phyloP scores from a whole-genome alignment of 2,888 invertebrate species.

The Subacronicta megacephala region DNA sequence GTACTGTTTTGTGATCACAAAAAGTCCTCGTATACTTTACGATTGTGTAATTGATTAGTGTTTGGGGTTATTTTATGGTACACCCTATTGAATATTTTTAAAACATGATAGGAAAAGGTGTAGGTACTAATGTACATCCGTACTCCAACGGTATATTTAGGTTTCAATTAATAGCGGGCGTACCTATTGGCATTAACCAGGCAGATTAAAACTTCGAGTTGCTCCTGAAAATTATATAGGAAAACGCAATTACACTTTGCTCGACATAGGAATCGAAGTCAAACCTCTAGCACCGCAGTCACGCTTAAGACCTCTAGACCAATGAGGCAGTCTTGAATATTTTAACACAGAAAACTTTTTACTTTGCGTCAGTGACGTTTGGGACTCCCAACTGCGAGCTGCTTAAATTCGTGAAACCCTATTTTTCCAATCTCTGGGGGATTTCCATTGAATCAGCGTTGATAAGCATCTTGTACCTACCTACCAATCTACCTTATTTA shows the following conservation, averaged over 20 bases:
- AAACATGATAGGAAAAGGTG: too few relatives aligned
- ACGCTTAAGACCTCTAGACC: too few relatives aligned
- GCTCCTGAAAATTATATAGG: too few relatives aligned
- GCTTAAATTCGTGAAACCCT: conserved; percentile 48
- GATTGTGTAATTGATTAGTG: conserved; percentile 31
- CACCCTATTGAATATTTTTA: conserved; percentile 30
- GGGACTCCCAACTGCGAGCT: conserved; percentile 38
- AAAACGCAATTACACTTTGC: too few relatives aligned
- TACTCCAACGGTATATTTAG: too few relatives aligned
- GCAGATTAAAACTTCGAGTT: too few relatives aligned
- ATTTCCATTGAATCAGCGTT: conserved; percentile 58
- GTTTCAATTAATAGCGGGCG: too few relatives aligned
- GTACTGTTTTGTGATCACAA: conserved; percentile 28
- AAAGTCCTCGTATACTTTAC: conserved; percentile 23
- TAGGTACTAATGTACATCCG: too few relatives aligned
- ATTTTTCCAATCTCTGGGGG: conserved; percentile 47
- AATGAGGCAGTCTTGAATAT: too few relatives aligned
- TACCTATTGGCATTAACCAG: too few relatives aligned
- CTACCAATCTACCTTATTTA: conserved; percentile 50
- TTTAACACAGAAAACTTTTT: conserved; percentile 32
- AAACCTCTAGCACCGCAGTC: too few relatives aligned
- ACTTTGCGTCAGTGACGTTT: conserved; percentile 16
- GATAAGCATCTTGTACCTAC: conserved; percentile 59
- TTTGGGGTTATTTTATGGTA: conserved; percentile 25
- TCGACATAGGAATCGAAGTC: too few relatives aligned